A percentile compares a stretch with the other conserved stretches of the same genome.
Conservation (phyloP, 1,140 invertebrate genomes). For the Ips nitidus region DNA sequence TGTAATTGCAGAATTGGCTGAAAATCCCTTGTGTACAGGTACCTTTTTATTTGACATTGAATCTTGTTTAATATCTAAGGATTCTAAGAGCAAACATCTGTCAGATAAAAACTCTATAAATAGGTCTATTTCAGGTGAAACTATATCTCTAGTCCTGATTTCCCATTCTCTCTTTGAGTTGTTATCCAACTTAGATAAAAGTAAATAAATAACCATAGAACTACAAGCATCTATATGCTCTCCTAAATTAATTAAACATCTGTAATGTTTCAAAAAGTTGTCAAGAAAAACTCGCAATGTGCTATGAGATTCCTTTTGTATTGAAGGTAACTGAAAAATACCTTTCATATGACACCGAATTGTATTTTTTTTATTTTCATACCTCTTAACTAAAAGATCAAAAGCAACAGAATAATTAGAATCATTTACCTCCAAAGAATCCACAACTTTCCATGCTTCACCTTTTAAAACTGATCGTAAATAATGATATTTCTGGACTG, state of each 20-base stretch:
- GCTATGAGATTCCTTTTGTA: constrained; percentile 15
- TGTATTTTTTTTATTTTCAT: constrained; percentile 17
- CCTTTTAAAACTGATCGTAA: no score
- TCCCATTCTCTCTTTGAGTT: constrained; percentile 24
- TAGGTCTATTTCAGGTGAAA: constrained; percentile 1
- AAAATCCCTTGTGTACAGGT: not conserved
- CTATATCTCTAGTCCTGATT: constrained; percentile 19
- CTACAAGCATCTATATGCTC: constrained; percentile 9
- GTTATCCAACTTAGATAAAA: constrained; percentile 21
- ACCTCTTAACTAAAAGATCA: constrained; percentile 16
- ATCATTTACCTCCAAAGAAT: no score
- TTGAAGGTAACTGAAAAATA: constrained; percentile 21
- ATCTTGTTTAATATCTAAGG: constrained; percentile 4
- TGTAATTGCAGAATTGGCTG: not conserved
- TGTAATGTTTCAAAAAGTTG: constrained; percentile 17
- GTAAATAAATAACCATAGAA: constrained; percentile 25
- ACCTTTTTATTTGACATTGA: not conserved
- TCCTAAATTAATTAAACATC: constrained; percentile 12
- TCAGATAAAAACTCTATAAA: constrained; percentile 18
- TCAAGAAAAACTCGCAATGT: constrained; percentile 6
- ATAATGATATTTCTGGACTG: no score
- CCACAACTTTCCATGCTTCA: no score
- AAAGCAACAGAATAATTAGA: constrained; percentile 19
- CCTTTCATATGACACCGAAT: constrained; percentile 14
- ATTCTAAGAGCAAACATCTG: constrained; percentile 17